phyloP scores from a whole-genome alignment of 2,113 vertebrate genomes.

The Crotalus horridus region DNA sequence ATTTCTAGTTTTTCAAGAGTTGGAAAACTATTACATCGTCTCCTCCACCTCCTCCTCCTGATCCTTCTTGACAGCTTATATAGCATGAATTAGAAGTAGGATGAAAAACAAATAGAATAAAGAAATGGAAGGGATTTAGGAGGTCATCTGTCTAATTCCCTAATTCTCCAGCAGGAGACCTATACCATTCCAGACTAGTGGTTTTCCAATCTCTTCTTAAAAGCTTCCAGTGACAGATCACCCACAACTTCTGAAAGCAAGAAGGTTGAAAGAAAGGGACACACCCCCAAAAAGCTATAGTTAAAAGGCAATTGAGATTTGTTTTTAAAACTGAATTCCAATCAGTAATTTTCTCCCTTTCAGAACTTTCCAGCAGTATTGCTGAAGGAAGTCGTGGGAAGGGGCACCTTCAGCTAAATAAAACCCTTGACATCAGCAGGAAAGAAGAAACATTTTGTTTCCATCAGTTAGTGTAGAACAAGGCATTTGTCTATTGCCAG shows the following conservation, averaged over 20 bases:
- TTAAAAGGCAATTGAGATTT: background rate
- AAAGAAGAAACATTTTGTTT: conserved; percentile 40
- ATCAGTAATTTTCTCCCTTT: conserved; percentile 20
- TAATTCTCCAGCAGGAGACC: too few relatives aligned
- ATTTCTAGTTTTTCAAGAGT: background rate
- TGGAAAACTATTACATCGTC: background rate
- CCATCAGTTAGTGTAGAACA: conserved; percentile 19
- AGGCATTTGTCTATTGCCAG: background rate
- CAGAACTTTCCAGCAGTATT: accelerated
- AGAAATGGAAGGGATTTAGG: background rate
- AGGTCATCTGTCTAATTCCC: background rate
- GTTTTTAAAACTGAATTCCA: conserved; percentile 37
- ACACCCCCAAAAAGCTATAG: background rate
- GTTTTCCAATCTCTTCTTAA: background rate
- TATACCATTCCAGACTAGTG: background rate
- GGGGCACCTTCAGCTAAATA: conserved; percentile 22
- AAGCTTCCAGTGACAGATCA: background rate
- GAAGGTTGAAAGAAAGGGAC: background rate
- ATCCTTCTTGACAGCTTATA: background rate
- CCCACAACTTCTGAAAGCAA: background rate
- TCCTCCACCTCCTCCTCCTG: background rate
- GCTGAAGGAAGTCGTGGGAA: background rate
- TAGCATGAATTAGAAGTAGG: background rate
- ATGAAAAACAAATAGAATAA: background rate
- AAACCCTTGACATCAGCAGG: conserved; percentile 18